phyloP scores from a whole-genome alignment of 37 sponge, comb jelly and placozoan genomes.

The Crambe crambe region DNA sequence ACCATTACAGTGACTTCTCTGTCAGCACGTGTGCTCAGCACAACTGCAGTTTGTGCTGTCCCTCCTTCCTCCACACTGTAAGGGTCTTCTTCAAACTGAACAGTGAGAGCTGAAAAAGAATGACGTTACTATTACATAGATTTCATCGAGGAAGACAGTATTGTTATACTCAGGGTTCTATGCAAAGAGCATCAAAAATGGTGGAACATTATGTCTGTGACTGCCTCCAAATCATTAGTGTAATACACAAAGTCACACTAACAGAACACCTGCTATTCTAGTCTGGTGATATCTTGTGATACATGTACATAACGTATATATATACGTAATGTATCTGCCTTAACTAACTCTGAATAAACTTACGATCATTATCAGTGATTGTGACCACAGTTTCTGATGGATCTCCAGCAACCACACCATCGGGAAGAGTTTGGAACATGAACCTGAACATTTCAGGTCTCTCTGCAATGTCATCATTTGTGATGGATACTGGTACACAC shows the following conservation, averaged over 20 bases:
- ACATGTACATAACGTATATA: no score
- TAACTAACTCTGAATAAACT: not conserved
- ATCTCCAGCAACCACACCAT: conserved; percentile 14
- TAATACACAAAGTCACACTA: no score
- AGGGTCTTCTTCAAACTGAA: not conserved
- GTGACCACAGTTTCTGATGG: conserved; percentile 5
- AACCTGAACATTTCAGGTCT: conserved; percentile 13
- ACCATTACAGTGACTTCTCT: not conserved
- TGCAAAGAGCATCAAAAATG: no score
- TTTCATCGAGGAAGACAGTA: no score
- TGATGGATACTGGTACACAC: not conserved
- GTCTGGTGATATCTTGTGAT: no score
- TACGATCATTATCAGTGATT: conserved; percentile 36
- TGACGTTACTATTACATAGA: no score
- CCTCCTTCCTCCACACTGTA: conserved; percentile 32
- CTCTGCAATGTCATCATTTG: conserved; percentile 22
- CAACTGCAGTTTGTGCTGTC: not conserved
- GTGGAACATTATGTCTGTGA: no score
- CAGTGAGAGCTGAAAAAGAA: not conserved
- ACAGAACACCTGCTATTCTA: no score
- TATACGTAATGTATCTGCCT: no score
- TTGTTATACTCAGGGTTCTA: no score
- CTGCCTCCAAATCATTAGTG: no score
- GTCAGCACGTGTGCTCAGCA: not conserved
- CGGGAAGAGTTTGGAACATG: not conserved